Percentiles rank a stretch among this genome's conserved stretches.
phyloP scores from a whole-genome alignment of 2,888 invertebrate species.

The Lagria hirta region DNA sequence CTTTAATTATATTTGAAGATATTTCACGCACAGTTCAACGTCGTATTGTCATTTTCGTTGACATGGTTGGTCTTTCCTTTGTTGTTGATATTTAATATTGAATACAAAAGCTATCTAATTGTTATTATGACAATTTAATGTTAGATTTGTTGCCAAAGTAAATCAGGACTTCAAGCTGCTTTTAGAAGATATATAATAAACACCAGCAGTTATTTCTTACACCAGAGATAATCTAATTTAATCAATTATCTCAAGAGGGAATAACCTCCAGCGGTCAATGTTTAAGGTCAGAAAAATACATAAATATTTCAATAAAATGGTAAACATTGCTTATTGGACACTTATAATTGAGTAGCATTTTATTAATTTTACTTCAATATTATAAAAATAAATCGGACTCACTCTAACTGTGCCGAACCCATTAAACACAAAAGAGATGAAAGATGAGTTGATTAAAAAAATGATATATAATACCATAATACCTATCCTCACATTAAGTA shows the following conservation, averaged over 20 bases:
- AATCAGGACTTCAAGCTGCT: slow-evolving; percentile 3
- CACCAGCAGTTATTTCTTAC: not conserved
- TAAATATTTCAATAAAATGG: too few relatives aligned
- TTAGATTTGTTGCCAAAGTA: slow-evolving; percentile 1
- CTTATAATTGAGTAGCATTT: too few relatives aligned
- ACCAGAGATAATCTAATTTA: slow-evolving; percentile 6
- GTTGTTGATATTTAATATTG: slow-evolving; percentile 7
- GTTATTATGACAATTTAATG: slow-evolving; percentile 14
- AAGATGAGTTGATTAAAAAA: too few relatives aligned
- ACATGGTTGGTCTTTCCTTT: slow-evolving; percentile 8
- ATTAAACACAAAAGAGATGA: too few relatives aligned
- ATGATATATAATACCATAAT: too few relatives aligned
- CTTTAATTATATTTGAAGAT: slow-evolving; percentile 24
- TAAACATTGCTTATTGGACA: too few relatives aligned
- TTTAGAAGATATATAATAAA: not conserved
- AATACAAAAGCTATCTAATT: slow-evolving; percentile 7
- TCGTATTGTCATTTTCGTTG: slow-evolving; percentile 4
- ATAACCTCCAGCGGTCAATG: not conserved
- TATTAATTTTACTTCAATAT: too few relatives aligned
- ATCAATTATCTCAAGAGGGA: slow-evolving; percentile 4
- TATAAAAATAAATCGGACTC: too few relatives aligned
- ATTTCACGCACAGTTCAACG: slow-evolving; percentile 22
- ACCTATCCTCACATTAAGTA: too few relatives aligned
- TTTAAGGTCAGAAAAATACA: not conserved
- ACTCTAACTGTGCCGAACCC: too few relatives aligned